phyloP scores from a whole-genome alignment of 2,797 vertebrate species.

The Poeciliopsis presidionis region DNA sequence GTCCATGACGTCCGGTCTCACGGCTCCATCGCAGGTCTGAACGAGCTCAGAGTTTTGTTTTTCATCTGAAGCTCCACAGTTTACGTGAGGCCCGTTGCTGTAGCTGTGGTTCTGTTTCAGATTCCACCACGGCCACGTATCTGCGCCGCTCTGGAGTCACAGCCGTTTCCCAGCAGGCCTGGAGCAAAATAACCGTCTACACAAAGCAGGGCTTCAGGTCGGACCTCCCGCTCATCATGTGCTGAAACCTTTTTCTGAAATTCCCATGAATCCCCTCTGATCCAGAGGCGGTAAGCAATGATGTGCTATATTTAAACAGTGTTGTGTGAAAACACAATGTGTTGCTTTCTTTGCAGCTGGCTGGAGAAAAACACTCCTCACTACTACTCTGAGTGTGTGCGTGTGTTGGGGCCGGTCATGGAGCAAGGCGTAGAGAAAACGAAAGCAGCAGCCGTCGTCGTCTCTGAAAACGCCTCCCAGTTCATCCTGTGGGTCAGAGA shows the following conservation, averaged over 20 bases:
- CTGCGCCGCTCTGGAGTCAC: conserved; percentile 84
- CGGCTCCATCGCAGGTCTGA: conserved; percentile 86
- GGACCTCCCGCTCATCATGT: neutral
- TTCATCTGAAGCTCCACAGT: neutral
- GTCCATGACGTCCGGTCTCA: conserved; percentile 86
- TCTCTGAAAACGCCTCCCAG: conserved; percentile 74
- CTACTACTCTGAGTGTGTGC: conserved; percentile 79
- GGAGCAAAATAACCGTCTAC: conserved; percentile 82
- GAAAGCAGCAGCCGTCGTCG: conserved; percentile 52
- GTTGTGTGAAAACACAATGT: neutral
- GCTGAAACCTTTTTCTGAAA: neutral
- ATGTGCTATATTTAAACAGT: neutral
- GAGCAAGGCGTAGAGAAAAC: conserved; percentile 78
- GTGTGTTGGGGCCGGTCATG: conserved; percentile 75
- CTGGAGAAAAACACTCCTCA: conserved; percentile 81
- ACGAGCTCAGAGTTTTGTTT: neutral
- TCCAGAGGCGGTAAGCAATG: neutral
- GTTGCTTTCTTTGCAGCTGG: conserved; percentile 82
- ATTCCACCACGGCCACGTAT: conserved; percentile 82
- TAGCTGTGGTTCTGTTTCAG: conserved; percentile 57
- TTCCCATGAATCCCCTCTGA: neutral
- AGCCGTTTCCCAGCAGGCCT: conserved; percentile 81
- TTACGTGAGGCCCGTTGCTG: neutral
- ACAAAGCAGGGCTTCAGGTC: conserved; percentile 86
- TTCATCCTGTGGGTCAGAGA: conserved; percentile 78